These are phyloP conservation scores for Marmota monax DNA, from an alignment of 2,113 vertebrate species.

Conservation along the genomic window DNA sequence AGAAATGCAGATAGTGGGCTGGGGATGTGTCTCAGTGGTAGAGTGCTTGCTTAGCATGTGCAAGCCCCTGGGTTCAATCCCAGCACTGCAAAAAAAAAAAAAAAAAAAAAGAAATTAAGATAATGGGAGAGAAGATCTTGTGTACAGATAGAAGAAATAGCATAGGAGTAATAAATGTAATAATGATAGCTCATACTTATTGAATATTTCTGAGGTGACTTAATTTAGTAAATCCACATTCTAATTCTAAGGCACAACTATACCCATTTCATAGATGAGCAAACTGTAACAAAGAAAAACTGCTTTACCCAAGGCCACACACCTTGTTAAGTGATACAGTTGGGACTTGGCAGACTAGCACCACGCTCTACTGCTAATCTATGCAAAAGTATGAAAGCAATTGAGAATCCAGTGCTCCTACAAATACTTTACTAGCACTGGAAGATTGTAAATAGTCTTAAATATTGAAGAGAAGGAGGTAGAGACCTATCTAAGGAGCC, in stretches of 20 bases:
- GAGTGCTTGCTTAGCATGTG: no score
- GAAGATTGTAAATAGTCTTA: not conserved
- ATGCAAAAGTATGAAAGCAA: constrained; percentile 46
- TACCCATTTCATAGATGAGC: not conserved
- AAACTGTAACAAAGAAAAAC: constrained; percentile 31
- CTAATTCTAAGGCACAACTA: not conserved
- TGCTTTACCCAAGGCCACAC: not conserved
- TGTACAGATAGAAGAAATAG: not conserved
- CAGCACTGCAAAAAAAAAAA: no score
- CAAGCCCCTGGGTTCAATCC: no score
- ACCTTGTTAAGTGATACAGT: not conserved
- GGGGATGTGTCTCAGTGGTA: no score
- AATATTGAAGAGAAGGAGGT: not conserved
- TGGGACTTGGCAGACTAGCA: not conserved
- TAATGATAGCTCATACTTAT: not conserved
- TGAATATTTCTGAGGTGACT: not conserved
- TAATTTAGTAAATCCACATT: constrained; percentile 28
- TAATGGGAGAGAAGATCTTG: not conserved
- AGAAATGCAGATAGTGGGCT: not conserved
- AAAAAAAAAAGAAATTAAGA: not conserved
- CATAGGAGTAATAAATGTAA: constrained; percentile 14
- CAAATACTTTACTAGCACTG: not conserved
- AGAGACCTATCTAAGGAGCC: not conserved
- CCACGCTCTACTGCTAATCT: not conserved
- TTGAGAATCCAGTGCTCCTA: not conserved